Percentiles rank a stretch among this genome's conserved stretches.
phyloP scores from a whole-genome alignment of 2,113 vertebrate genomes.

The Nymphicus hollandicus region DNA sequence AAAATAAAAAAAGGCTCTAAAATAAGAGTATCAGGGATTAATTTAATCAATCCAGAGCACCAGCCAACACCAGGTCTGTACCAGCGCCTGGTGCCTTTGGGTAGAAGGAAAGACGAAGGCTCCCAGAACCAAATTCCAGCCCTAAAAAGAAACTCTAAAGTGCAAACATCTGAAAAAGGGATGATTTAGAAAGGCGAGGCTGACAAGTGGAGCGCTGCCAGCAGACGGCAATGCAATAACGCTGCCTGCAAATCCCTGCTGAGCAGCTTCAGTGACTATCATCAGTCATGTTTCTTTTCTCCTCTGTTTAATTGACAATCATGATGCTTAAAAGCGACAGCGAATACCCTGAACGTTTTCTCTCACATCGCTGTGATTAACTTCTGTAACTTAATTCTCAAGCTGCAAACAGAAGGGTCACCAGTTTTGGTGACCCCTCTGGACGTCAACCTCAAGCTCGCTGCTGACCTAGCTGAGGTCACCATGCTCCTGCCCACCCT shows the following conservation, averaged over 20 bases:
- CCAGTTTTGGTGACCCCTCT: not conserved
- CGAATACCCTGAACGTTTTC: not conserved
- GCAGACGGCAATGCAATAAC: not conserved
- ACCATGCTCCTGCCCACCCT: constrained; percentile 14
- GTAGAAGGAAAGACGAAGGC: not conserved
- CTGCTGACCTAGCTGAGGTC: not conserved
- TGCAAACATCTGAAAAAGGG: not conserved
- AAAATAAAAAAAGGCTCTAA: not conserved
- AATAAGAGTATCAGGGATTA: not conserved
- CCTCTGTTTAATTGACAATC: not conserved
- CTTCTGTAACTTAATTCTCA: not conserved
- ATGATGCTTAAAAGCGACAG: not conserved
- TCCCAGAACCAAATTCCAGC: not conserved
- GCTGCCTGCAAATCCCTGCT: not conserved
- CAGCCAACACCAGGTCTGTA: not conserved
- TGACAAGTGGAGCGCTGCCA: not conserved
- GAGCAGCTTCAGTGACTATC: not conserved
- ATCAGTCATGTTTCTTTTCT: not conserved
- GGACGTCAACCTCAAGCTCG: not conserved
- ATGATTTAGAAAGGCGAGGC: not conserved
- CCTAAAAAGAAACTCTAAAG: not conserved
- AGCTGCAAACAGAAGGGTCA: not conserved
- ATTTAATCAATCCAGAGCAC: not conserved
- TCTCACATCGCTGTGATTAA: not conserved
- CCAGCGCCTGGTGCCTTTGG: not conserved